Evolutionary conservation across 2,888 invertebrate genomes (phyloP).

Genomic region (Tortrix viridana): DNA sequence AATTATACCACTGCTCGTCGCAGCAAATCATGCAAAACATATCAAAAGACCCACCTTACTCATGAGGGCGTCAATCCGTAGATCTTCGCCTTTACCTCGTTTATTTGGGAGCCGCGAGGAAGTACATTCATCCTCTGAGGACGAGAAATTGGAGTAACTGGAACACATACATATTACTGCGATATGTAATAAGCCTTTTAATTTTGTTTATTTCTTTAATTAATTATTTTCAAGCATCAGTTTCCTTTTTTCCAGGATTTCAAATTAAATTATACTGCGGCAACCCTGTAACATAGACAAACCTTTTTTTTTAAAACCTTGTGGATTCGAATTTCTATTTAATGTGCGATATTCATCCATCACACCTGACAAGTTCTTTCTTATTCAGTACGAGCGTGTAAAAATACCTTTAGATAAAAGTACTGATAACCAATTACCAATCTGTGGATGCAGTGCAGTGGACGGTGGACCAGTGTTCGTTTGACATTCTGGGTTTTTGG

Average conservation of each 20-base stretch:
- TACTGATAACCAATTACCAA: constrained; percentile 35
- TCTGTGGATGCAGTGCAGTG: constrained; percentile 42
- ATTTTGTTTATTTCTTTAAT: too few relatives aligned
- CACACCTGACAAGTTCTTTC: background rate
- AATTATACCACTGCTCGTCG: too few relatives aligned
- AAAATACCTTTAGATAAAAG: constrained; percentile 24
- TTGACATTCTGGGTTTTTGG: constrained; percentile 60
- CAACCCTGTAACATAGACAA: constrained; percentile 13
- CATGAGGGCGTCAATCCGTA: too few relatives aligned
- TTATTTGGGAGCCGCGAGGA: too few relatives aligned
- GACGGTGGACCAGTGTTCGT: constrained; percentile 39
- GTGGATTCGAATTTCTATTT: constrained; percentile 6
- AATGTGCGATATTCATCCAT: constrained; percentile 3
- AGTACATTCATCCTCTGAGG: too few relatives aligned
- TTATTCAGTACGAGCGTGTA: constrained; percentile 4
- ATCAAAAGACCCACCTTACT: too few relatives aligned
- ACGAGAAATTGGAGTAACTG: too few relatives aligned
- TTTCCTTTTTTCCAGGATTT: background rate
- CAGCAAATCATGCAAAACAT: too few relatives aligned
- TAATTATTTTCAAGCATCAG: too few relatives aligned
- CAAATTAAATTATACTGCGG: background rate
- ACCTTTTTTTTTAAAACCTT: background rate
- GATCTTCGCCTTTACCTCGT: too few relatives aligned
- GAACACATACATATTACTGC: too few relatives aligned
- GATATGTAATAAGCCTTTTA: too few relatives aligned